These are phyloP conservation scores for Platyrinchus mystaceus DNA, from an alignment of 2,797 vertebrate genomes.

Conservation along the genomic window DNA sequence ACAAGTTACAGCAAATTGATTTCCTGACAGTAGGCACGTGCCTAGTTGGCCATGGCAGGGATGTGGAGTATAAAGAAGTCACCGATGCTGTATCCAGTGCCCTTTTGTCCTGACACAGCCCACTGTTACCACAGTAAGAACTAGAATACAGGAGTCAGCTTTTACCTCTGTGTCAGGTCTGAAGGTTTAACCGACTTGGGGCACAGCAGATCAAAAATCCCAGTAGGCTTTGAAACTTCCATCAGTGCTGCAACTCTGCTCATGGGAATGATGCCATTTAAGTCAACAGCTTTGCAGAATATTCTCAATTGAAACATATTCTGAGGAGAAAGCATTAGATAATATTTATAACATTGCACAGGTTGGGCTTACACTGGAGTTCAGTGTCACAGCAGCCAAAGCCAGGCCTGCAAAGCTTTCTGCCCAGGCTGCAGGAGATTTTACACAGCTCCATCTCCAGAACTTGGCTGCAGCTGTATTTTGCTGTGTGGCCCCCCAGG, in stretches of 20 bases:
- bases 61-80: neutral
- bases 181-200: neutral
- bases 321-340: neutral
- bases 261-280: neutral
- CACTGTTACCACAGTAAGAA: neutral
- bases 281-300: neutral
- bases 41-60: neutral
- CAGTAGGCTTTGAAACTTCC: neutral
- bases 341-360: neutral
- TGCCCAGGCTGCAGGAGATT: neutral
- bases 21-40: neutral
- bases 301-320: conserved; percentile 1
- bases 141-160: neutral
- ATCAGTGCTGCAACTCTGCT: neutral
- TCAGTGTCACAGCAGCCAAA: neutral
- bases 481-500: neutral
- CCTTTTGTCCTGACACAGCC: neutral
- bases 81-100: neutral
- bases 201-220: conserved; percentile 1
- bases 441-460: neutral
- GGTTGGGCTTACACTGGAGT: neutral
- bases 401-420: neutral
- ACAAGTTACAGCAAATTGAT: neutral
- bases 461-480: neutral
- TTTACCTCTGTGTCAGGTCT: neutral